Base-by-base conservation (phyloP, 2,797 vertebrate species). In the Eremophila alpestris region DNA sequence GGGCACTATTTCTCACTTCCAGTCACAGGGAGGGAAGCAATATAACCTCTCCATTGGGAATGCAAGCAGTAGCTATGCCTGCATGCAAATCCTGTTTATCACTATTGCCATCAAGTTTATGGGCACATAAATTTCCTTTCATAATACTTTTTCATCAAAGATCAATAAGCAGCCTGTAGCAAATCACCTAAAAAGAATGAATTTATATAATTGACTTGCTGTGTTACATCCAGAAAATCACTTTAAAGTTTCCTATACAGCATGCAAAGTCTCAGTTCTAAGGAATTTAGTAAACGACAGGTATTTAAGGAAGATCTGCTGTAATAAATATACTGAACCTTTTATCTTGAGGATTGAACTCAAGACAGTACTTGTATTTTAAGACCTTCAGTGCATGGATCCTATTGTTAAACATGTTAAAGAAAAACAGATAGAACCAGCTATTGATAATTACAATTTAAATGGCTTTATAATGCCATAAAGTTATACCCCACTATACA, bases 91-190 rank as follows among this genome's bases (percentile, higher is more conserved):
- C 38, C 69, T 87, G 62, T 87, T 94, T 73, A 90, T 93, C 63
- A 77, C 64, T 79, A 46, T 23, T 83, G 55, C 21, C 82, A 70
- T 90, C 69, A 70, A 76, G 48, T 88, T 93, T 90, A 94, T 32
- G 29, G 63, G 69, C 55, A 63, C 85, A 96, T 87, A 93, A 92
- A 96, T 90, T 94, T 83, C 58, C 77, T 89, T 73, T 51, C 65
- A 69, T 78, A 89, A 96, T 69, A 76, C 76, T 93, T 91, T 93
- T 90, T 83, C 87, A 95, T 86, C 87, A 93, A 79, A 90, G 65
- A 92, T 91, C 84, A 91, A 94, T 89, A 91, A 76, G 76, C 38
- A 95, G 67, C 79, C 77, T 86, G 92, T 69, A 86, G 79, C 83
- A 95, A 96, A 74, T 92, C 62, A 93, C 49, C 51, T 63, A 75